phyloP scores from a whole-genome alignment of 2,113 vertebrate species.

The Harpagus bidentatus region DNA sequence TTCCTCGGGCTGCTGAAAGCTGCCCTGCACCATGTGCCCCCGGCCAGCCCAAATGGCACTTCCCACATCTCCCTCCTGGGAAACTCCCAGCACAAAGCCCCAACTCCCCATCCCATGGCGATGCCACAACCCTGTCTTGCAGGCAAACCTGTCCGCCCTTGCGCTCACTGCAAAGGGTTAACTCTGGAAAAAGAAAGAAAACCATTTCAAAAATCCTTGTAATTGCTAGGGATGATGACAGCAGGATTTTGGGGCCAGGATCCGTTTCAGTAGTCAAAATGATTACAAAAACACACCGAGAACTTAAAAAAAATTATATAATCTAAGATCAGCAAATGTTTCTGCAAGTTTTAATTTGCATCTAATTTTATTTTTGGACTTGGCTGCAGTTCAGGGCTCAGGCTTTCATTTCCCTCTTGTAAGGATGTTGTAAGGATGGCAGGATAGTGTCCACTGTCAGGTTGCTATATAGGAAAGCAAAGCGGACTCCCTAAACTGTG shows the following conservation, averaged over 20 bases:
- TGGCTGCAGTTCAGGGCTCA: background rate
- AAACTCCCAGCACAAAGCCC: background rate
- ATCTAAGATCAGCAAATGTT: background rate
- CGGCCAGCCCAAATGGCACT: accelerated
- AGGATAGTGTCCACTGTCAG: background rate
- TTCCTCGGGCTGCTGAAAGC: background rate
- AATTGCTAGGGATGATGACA: background rate
- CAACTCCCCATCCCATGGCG: accelerated
- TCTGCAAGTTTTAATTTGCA: background rate
- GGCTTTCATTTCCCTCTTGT: background rate
- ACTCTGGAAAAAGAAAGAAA: background rate
- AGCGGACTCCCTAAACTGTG: background rate
- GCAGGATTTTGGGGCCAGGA: background rate
- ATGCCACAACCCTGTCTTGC: background rate
- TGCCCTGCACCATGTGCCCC: accelerated
- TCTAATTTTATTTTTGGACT: background rate
- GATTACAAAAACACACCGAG: background rate
- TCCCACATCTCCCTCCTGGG: background rate
- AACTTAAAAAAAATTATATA: background rate
- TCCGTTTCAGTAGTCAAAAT: background rate
- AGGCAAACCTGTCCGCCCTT: background rate
- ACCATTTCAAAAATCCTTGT: background rate
- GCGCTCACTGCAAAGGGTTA: background rate
- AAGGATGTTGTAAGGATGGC: background rate
- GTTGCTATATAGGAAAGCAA: accelerated